Base-by-base conservation (phyloP, 2,797 vertebrate species). In the Peromyscus aztecus region DNA sequence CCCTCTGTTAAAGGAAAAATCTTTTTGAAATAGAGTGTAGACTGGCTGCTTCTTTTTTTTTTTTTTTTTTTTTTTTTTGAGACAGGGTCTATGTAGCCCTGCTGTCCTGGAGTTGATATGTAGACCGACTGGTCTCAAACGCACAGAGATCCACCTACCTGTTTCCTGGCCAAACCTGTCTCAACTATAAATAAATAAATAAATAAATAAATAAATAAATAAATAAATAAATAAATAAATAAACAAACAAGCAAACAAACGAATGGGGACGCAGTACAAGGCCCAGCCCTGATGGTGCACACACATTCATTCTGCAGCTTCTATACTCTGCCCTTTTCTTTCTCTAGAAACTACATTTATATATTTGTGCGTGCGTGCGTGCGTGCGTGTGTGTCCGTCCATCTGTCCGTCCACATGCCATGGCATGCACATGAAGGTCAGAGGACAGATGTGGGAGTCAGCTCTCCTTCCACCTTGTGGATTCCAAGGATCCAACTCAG, bases 1-100 rank as follows among this genome's bases (percentile, higher is more conserved):
- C 0, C 0, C 37, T 4, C 4, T 2, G 21, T 0, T 10, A 75
- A 75, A 43, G 71, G 21, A 75, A 75, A 75, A n/a, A n/a, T n/a
- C 23, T 73, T 73, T 21, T 40, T 73, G 40, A 73, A 37, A 17
- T 19, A n/a, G n/a, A 73, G 71, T 40, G 4, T 73, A 73, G 71
- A 40, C 37, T 40, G 21, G 8, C 37, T 73, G 21, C 11, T 40
- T 75, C 52, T 4, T 55, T 19, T 52, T 34, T 4, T 13, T 49
- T 49, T 9, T 6, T 49, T 49, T 49, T 10, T 57, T 59, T 13
- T 13, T 49, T 31, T 77, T 77, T 77, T 8, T 1, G 4, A 57
- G 77, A 81, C 78, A 57, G 21, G 29, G 29, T 78, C 4, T n/a
- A 6, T 55, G 4, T 55, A n/a, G 8, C 19, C 49, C 76, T 52